Evolutionary conservation across 1,140 invertebrate species (phyloP).

Genomic region (Drosophila ficusphila): DNA sequence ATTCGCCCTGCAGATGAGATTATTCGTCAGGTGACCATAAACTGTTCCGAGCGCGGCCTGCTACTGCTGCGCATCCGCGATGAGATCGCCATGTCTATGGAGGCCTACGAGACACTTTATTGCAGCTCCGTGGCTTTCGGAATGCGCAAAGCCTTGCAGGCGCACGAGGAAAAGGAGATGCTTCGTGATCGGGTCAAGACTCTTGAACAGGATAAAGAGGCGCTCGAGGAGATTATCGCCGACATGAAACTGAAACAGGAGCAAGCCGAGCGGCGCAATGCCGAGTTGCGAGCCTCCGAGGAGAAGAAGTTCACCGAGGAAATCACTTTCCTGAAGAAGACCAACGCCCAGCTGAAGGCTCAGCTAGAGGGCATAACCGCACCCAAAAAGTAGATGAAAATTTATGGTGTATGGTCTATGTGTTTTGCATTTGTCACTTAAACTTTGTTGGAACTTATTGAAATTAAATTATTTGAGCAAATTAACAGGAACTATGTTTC

Average conservation of each 20-base stretch:
- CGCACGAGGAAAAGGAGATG: constrained; percentile 88
- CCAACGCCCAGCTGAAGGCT: constrained; percentile 96
- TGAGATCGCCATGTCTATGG: constrained; percentile 97
- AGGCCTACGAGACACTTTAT: constrained; percentile 96
- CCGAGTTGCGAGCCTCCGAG: constrained; percentile 92
- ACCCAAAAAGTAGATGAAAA: constrained; percentile 90
- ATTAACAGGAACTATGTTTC: constrained; percentile 27
- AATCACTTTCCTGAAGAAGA: constrained; percentile 95
- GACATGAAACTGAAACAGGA: constrained; percentile 94
- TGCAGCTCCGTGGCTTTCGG: constrained; percentile 99
- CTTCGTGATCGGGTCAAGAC: constrained; percentile 86
- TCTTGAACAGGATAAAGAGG: constrained; percentile 89
- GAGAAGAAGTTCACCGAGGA: constrained; percentile 96
- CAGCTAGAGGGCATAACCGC: constrained; percentile 96
- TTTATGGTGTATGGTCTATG: constrained; percentile 25
- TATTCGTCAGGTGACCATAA: constrained; percentile 97
- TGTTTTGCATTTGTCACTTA: constrained; percentile 43
- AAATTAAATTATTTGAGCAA: constrained; percentile 53
- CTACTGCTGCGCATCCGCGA: constrained; percentile 95
- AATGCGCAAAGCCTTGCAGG: constrained; percentile 97
- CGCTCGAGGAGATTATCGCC: constrained; percentile 91
- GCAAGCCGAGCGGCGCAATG: constrained; percentile 92
- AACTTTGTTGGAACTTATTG: constrained; percentile 54
- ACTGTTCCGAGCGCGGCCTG: constrained; percentile 98
- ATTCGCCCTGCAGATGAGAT: constrained; percentile 89